Evolutionary conservation across 2,888 invertebrate genomes (phyloP).

Genomic region (Formica aserva): DNA sequence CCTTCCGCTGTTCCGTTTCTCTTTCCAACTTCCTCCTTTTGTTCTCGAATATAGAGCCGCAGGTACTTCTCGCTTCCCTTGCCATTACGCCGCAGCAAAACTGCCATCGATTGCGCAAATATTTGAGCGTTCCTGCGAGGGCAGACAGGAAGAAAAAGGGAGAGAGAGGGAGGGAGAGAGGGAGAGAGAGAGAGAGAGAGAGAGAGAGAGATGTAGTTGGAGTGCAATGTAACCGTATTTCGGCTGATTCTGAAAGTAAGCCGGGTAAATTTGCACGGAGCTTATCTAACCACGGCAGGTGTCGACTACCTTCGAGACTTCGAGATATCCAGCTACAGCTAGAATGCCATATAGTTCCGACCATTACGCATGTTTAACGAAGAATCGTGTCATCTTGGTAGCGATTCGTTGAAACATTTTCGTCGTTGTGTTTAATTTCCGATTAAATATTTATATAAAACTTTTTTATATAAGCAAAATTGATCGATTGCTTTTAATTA

Average conservation of each 20-base stretch:
- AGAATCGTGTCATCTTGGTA: constrained; percentile 14
- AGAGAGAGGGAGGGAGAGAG: constrained; percentile 10
- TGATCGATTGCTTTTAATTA: neutral
- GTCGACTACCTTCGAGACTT: constrained; percentile 55
- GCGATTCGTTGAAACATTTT: constrained; percentile 9
- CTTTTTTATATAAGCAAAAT: neutral
- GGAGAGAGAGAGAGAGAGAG: constrained; percentile 33
- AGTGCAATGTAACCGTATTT: constrained; percentile 70
- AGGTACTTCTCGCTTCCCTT: constrained; percentile 51
- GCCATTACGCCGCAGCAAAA: constrained; percentile 65
- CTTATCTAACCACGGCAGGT: constrained; percentile 72
- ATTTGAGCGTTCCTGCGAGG: constrained; percentile 73
- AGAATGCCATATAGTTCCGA: constrained; percentile 12
- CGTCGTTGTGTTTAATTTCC: neutral
- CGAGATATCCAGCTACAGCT: constrained; percentile 26
- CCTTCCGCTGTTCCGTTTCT: constrained; percentile 20
- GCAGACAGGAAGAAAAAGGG: constrained; percentile 18
- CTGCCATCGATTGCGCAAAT: constrained; percentile 76
- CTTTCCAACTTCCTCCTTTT: constrained; percentile 3
- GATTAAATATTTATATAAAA: neutral
- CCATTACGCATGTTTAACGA: constrained; percentile 46
- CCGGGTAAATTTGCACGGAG: constrained; percentile 75
- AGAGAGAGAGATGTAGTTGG: constrained; percentile 28
- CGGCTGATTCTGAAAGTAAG: constrained; percentile 70
- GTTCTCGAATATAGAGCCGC: constrained; percentile 39